Percentiles rank a stretch among this genome's conserved stretches.
phyloP scores from a whole-genome alignment of 2,888 invertebrate genomes.

The Bombylius major region DNA sequence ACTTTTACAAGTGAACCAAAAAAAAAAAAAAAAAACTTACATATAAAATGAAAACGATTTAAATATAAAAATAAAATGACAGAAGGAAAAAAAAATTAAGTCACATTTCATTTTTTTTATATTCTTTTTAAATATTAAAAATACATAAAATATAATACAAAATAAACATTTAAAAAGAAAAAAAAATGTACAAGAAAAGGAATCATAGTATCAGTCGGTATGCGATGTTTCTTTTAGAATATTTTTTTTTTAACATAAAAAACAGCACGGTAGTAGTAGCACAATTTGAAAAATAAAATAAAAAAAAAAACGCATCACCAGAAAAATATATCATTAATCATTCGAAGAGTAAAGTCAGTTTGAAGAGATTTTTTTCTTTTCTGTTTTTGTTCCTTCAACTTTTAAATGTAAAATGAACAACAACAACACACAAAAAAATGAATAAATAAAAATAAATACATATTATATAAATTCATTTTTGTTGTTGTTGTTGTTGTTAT shows the following conservation, averaged over 20 bases:
- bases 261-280: constrained; percentile 2
- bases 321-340: constrained; percentile 11
- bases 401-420: background rate
- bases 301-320: background rate
- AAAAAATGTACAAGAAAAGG: background rate
- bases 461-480: no score
- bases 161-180: background rate
- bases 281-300: background rate
- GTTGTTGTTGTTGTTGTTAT: no score
- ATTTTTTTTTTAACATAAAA: background rate
- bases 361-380: constrained; percentile 9
- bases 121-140: no score
- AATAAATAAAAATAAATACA: background rate
- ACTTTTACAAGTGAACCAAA: background rate
- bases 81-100: no score
- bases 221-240: no score
- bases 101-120: no score
- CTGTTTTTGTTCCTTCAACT: background rate
- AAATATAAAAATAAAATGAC: no score
- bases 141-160: no score
- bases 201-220: no score
- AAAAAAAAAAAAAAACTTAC: background rate
- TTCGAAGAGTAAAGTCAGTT: constrained; percentile 6
- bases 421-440: background rate
- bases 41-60: background rate